Evolutionary conservation across 1,140 invertebrate genomes (phyloP), one percentile per base, ranked within the genome.

Genomic region (Pogonognathellus flavescens): DNA sequence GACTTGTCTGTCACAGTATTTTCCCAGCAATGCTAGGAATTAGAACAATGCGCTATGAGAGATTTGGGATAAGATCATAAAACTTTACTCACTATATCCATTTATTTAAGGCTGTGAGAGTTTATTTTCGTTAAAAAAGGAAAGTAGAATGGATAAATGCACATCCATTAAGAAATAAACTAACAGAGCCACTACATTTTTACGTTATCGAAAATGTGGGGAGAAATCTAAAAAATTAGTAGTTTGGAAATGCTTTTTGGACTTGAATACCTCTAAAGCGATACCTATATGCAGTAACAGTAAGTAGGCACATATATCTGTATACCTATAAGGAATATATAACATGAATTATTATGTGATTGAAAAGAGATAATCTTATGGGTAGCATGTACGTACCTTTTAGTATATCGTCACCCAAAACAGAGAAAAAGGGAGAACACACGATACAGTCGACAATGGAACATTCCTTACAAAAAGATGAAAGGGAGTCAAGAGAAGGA

Each of bases 401-500:
- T 41, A 57, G n/a, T 57, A 57, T 62, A 57, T 62, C 16, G 14
- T 49, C 70, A 76, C 41, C 41, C 31, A 76, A 20, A 76, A 31
- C 16, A 20, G 9, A 76, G 70, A 76, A 76, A 76, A 76, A 66
- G 25, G 8, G 60, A 66, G 25, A 31, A 76, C 25, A 41, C 6
- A 16, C 22, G 20, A 66, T 20, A 25, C 25, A 66, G 25, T 13
- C 20, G 2, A 14, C 7, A 31, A 50, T 13, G 70, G 70, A 49
- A 18, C 31, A 14, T 70, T 14, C 14, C 8, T 5, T 18, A 76
- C 31, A 50, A 76, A 76, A 76, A 50, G 70, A 50, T 76, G 70
- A 76, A 76, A 76, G 41, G 70, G 70, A 76, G 70, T 41, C 25
- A 49, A 76, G 70, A 50, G n/a, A 76, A 76, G 70, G 70, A 76